A percentile compares a stretch with the other conserved stretches of the same genome.
Conservation (phyloP, 1,140 invertebrate genomes). For the Magallana gigas region DNA sequence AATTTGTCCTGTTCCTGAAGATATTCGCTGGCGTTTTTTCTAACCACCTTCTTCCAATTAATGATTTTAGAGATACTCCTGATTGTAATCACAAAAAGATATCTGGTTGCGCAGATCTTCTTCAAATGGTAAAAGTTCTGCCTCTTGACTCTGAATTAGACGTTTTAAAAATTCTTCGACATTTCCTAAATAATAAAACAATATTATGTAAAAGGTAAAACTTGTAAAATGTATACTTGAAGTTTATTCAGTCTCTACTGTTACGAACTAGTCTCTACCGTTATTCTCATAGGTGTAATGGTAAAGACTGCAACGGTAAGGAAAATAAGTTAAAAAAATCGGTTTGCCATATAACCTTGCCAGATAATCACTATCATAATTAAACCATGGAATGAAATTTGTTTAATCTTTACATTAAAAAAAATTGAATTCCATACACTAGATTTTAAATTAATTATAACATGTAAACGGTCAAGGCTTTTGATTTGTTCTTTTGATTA, state of each 20-base stretch:
- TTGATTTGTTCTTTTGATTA: background rate
- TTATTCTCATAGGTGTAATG: background rate
- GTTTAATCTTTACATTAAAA: background rate
- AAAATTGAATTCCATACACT: background rate
- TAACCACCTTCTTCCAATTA: background rate
- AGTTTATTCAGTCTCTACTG: background rate
- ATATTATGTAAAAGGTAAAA: background rate
- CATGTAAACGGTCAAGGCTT: background rate
- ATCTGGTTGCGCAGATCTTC: background rate
- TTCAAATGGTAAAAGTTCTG: too few species aligned
- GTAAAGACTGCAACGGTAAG: background rate
- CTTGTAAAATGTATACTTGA: background rate
- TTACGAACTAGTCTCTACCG: background rate
- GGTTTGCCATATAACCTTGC: background rate
- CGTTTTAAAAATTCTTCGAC: too few species aligned
- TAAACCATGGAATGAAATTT: background rate
- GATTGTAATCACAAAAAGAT: background rate
- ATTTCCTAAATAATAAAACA: background rate
- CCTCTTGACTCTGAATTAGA: too few species aligned
- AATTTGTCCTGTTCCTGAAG: background rate
- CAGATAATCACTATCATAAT: background rate
- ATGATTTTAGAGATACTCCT: background rate
- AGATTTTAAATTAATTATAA: background rate
- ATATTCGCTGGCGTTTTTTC: too few species aligned
- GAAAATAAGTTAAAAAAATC: background rate